Evolutionary conservation across 2,888 invertebrate genomes (phyloP).

Genomic region (Tyria jacobaeae): DNA sequence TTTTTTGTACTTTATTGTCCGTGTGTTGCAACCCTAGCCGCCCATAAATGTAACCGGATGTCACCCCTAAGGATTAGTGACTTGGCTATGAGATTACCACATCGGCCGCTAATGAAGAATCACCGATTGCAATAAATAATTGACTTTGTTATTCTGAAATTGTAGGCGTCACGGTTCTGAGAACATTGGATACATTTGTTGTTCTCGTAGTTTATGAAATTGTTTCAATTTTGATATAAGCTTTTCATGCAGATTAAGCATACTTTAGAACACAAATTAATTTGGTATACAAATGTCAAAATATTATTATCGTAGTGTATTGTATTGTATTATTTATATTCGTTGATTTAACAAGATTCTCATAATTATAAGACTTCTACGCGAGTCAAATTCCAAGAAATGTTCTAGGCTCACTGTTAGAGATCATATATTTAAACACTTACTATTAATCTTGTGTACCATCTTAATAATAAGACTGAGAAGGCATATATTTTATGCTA

Average conservation of each 20-base stretch:
- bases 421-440: too few relatives aligned
- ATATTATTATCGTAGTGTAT: too few relatives aligned
- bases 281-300: too few relatives aligned
- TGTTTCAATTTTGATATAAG: neutral
- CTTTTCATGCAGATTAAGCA: neutral
- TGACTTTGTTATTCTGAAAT: slow-evolving; percentile 48
- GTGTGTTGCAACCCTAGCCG: slow-evolving; percentile 67
- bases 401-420: too few relatives aligned
- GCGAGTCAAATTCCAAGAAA: too few relatives aligned
- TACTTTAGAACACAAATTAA: neutral
- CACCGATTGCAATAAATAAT: slow-evolving; percentile 77
- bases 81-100: slow-evolving; percentile 85
- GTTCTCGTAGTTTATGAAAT: neutral
- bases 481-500: too few relatives aligned
- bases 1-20: slow-evolving; percentile 9
- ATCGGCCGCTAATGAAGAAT: slow-evolving; percentile 85
- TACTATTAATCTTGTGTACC: too few relatives aligned
- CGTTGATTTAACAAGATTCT: too few relatives aligned
- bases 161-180: slow-evolving; percentile 8
- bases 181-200: neutral
- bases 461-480: too few relatives aligned
- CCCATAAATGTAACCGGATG: slow-evolving; percentile 77
- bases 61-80: slow-evolving; percentile 85
- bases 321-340: too few relatives aligned
- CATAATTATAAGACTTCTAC: too few relatives aligned